A percentile compares a stretch with the other conserved stretches of the same genome.
These are phyloP conservation scores for Sebastes miniatus DNA, from an alignment of 2,797 vertebrate species.

Conservation along the genomic window DNA sequence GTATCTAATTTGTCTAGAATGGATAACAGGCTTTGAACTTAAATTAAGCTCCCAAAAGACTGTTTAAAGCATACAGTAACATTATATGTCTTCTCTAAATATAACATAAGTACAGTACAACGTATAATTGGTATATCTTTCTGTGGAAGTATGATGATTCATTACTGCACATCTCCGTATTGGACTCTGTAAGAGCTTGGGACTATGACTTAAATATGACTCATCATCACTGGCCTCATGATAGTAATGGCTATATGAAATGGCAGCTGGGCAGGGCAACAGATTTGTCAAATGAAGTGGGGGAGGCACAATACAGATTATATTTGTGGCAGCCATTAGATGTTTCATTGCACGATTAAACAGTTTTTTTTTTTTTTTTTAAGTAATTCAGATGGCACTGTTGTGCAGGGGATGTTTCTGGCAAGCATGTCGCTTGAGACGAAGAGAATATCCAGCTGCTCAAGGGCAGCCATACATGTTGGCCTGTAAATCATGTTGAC, in stretches of 20 bases:
- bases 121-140: background rate
- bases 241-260: constrained; percentile 30
- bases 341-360: constrained; percentile 14
- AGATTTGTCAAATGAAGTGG: constrained; percentile 30
- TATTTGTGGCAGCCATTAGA: constrained; percentile 30
- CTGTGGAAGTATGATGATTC: constrained; percentile 5
- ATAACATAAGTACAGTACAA: background rate
- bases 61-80: background rate
- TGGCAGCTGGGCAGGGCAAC: constrained; percentile 18
- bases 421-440: constrained; percentile 26
- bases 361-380: background rate
- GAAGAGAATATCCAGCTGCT: constrained; percentile 31
- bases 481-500: constrained; percentile 70
- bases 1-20: background rate
- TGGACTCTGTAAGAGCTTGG: background rate
- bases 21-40: background rate
- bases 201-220: constrained; percentile 17
- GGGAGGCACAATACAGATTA: constrained; percentile 2
- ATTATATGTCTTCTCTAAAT: background rate
- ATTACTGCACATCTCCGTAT: background rate
- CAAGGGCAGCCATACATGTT: constrained; percentile 67
- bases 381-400: constrained; percentile 8
- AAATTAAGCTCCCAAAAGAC: background rate
- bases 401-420: constrained; percentile 9
- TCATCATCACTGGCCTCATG: constrained; percentile 13